Evolutionary conservation across 2,113 vertebrate species (phyloP).

Genomic region (Chionis minor): DNA sequence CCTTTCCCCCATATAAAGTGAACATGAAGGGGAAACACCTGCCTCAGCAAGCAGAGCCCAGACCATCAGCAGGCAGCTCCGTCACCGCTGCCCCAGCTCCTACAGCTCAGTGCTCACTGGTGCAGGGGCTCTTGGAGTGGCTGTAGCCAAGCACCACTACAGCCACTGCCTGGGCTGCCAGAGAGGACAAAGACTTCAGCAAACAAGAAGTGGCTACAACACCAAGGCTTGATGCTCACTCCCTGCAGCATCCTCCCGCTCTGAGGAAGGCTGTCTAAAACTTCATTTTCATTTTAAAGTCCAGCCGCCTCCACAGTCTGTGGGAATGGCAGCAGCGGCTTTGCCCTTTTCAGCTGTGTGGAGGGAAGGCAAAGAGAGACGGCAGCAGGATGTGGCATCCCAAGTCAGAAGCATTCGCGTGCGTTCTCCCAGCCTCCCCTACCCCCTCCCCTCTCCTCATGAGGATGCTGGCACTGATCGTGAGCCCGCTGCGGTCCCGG

Average conservation of each 20-base stretch:
- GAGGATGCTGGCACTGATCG: constrained; percentile 42
- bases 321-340: background rate
- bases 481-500: background rate
- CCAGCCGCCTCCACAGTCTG: background rate
- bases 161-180: background rate
- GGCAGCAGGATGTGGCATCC: background rate
- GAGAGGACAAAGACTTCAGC: background rate
- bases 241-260: background rate
- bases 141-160: background rate
- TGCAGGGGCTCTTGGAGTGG: background rate
- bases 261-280: background rate
- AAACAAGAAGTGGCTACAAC: background rate
- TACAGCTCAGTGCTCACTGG: background rate
- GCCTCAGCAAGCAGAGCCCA: background rate
- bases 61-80: background rate
- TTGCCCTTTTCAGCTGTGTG: background rate
- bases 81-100: background rate
- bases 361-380: background rate
- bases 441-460: background rate
- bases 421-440: background rate
- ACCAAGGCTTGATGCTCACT: background rate
- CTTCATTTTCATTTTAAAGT: background rate
- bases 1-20: background rate
- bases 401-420: background rate
- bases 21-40: background rate